Evolutionary conservation across 2,797 vertebrate genomes (phyloP).

Genomic region (Ciconia nigra): DNA sequence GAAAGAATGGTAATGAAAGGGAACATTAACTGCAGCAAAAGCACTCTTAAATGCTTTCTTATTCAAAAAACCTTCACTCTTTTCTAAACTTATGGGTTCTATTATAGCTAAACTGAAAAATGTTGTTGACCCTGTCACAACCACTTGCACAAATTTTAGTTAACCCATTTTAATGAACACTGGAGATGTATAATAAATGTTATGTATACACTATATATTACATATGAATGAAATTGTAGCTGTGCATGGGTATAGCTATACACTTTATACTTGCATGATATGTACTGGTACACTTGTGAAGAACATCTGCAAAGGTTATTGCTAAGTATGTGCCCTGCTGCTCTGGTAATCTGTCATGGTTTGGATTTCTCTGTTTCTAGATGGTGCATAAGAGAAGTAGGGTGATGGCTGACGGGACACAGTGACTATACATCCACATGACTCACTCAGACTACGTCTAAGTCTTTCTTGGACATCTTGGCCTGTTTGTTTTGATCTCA

Average conservation of each 20-base stretch:
- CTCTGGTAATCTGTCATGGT: background rate
- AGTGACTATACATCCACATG: background rate
- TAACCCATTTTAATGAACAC: background rate
- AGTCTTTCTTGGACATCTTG: background rate
- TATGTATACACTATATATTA: background rate
- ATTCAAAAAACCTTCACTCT: background rate
- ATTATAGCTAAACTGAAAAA: background rate
- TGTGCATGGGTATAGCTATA: background rate
- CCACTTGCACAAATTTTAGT: background rate
- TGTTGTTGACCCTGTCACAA: background rate
- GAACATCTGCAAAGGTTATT: background rate
- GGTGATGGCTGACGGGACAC: background rate
- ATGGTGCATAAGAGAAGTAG: background rate
- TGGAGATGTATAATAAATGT: background rate
- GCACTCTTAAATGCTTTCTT: background rate
- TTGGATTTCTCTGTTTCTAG: background rate
- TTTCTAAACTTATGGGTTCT: background rate
- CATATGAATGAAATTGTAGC: background rate
- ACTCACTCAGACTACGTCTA: background rate
- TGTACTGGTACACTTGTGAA: background rate
- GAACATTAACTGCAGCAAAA: background rate
- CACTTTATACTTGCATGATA: background rate
- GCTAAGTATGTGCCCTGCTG: background rate
- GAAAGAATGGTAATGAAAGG: constrained; percentile 7
- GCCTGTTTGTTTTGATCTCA: background rate